Evolutionary conservation across 2,797 vertebrate species (phyloP).

Genomic region (Platalea minor): DNA sequence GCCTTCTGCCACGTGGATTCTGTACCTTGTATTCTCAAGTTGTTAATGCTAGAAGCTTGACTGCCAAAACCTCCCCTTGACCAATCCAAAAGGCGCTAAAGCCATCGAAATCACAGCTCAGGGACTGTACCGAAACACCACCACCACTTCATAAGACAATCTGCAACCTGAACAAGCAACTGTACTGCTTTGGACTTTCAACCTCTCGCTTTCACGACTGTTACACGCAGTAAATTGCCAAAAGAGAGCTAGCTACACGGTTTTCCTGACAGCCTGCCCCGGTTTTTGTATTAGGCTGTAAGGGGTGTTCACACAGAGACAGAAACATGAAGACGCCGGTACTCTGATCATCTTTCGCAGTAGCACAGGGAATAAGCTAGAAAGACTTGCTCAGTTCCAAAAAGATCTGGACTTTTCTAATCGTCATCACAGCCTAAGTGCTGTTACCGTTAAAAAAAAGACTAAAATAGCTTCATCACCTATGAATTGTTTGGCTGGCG

Average conservation of each 20-base stretch:
- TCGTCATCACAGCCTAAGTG: neutral
- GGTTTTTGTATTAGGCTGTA: neutral
- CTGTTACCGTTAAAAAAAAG: neutral
- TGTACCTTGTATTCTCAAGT: accelerated
- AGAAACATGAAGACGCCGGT: neutral
- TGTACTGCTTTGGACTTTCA: neutral
- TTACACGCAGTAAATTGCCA: neutral
- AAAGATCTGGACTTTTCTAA: neutral
- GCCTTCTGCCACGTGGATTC: neutral
- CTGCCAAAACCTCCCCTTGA: neutral
- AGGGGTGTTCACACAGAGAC: neutral
- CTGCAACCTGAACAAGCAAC: too few species aligned
- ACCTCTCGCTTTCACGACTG: neutral
- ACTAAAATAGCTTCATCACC: neutral
- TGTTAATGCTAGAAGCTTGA: neutral
- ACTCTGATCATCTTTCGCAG: neutral
- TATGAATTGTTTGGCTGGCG: neutral
- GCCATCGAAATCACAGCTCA: neutral
- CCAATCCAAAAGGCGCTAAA: neutral
- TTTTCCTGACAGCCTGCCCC: neutral
- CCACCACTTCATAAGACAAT: neutral
- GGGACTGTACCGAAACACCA: neutral
- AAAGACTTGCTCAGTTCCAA: neutral
- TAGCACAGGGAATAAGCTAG: neutral
- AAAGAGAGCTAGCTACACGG: neutral